Evolutionary conservation across 2,888 invertebrate genomes (phyloP).

Genomic region (Diabrotica balteata): DNA sequence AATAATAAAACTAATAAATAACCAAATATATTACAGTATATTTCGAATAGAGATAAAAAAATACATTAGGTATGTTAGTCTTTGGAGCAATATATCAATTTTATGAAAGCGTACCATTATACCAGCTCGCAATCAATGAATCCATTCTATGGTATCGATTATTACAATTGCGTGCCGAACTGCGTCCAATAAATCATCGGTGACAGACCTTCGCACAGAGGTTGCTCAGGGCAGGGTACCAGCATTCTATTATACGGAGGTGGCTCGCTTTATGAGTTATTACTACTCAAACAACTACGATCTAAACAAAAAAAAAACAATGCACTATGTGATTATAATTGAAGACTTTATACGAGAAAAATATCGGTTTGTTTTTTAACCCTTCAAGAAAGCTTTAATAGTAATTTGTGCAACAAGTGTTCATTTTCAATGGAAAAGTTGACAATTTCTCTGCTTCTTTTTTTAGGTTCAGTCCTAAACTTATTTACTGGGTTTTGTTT

Average conservation of each 20-base stretch:
- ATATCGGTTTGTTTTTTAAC: no score
- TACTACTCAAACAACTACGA: slow-evolving; percentile 19
- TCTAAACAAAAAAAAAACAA: no score
- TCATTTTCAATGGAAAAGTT: no score
- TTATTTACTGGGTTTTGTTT: no score
- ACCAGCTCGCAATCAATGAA: slow-evolving; percentile 35
- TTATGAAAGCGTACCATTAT: slow-evolving; percentile 31
- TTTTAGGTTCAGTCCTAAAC: no score
- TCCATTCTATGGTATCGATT: slow-evolving; percentile 35
- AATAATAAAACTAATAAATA: slow-evolving; percentile 19
- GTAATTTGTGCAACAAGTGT: no score
- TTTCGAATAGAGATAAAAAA: slow-evolving; percentile 19
- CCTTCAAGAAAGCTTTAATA: no score
- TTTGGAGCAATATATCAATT: slow-evolving; percentile 32
- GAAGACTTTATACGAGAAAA: no score
- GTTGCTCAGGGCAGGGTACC: slow-evolving; percentile 38
- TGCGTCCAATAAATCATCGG: slow-evolving; percentile 37
- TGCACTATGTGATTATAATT: no score
- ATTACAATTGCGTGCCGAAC: slow-evolving; percentile 41
- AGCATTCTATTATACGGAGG: slow-evolving; percentile 33
- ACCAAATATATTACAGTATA: slow-evolving; percentile 13
- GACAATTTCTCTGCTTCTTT: no score
- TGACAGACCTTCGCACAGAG: slow-evolving; percentile 38
- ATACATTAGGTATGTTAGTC: slow-evolving; percentile 23
- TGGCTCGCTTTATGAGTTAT: slow-evolving; percentile 24